phyloP scores from a whole-genome alignment of 2,797 vertebrate species.

The Chloroceryle amazona region DNA sequence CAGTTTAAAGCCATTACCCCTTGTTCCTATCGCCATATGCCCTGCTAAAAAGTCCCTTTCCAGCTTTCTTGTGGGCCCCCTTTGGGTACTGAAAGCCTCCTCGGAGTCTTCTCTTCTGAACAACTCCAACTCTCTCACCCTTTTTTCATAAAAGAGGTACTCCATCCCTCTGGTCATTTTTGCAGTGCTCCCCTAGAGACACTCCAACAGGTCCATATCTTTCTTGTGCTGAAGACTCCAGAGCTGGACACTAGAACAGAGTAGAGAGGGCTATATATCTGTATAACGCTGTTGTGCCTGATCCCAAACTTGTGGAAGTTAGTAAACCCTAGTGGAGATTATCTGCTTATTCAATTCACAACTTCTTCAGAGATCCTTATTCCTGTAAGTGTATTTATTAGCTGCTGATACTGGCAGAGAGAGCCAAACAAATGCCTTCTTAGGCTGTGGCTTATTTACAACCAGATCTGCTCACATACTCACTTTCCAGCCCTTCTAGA shows the following conservation, averaged over 20 bases:
- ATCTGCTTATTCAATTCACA: not conserved
- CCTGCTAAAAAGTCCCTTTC: not conserved
- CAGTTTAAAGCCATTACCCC: not conserved
- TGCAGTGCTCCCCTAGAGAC: too few species aligned
- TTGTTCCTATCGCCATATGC: not conserved
- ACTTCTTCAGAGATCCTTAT: not conserved
- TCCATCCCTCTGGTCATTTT: too few species aligned
- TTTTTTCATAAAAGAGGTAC: too few species aligned
- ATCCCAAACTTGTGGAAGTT: not conserved
- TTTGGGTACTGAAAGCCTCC: not conserved
- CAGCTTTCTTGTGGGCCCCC: not conserved
- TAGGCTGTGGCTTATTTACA: not conserved
- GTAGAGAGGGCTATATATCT: too few species aligned
- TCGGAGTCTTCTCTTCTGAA: not conserved
- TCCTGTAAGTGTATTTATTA: not conserved
- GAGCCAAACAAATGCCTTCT: not conserved
- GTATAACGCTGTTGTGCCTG: not conserved
- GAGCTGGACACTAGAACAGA: not conserved
- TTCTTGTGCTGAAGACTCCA: not conserved
- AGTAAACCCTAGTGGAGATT: not conserved
- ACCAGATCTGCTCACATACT: not conserved
- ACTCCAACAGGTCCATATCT: too few species aligned
- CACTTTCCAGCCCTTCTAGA: not conserved
- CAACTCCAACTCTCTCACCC: too few species aligned
- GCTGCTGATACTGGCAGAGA: not conserved